phyloP scores from a whole-genome alignment of 2,888 invertebrate species.

The Suillia variegata region DNA sequence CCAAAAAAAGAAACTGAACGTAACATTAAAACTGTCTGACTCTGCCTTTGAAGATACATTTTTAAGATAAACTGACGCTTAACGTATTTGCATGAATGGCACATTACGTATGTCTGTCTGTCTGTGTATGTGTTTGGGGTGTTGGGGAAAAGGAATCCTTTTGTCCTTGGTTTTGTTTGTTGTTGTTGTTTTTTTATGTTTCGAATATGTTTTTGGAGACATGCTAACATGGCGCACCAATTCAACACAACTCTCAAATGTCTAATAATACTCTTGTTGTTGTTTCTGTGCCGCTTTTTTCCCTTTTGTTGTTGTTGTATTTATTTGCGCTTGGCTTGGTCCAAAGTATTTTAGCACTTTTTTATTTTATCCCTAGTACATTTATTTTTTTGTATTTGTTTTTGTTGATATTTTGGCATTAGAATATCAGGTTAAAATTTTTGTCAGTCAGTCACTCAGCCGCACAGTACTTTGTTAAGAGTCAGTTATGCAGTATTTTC shows the following conservation, averaged over 20 bases:
- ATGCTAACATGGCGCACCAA: neutral
- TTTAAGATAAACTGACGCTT: neutral
- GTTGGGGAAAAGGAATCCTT: neutral
- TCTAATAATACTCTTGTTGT: slow-evolving; percentile 37
- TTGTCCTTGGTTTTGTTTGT: neutral
- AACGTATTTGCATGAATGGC: slow-evolving; percentile 1
- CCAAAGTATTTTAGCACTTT: neutral
- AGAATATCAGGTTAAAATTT: neutral
- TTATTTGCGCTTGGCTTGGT: slow-evolving; percentile 3
- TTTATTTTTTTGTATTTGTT: neutral
- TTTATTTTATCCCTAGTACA: neutral
- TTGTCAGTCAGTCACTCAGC: neutral
- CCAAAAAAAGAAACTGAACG: neutral
- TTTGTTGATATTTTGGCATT: neutral
- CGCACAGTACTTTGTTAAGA: neutral
- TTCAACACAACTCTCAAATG: slow-evolving; percentile 42
- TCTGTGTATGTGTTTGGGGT: slow-evolving; percentile 18
- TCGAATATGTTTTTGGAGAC: neutral
- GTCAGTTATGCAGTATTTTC: too few species aligned
- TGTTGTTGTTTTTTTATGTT: slow-evolving; percentile 10
- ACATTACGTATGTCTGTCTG: slow-evolving; percentile 6
- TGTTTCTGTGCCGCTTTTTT: neutral
- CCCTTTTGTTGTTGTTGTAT: neutral
- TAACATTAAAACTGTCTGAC: slow-evolving; percentile 2
- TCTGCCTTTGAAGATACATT: neutral